Percentiles rank a stretch among this genome's conserved stretches.
These are phyloP conservation scores for Tethya wilhelma DNA, from an alignment of 37 sponge, comb jelly and placozoan species.

Conservation along the genomic window DNA sequence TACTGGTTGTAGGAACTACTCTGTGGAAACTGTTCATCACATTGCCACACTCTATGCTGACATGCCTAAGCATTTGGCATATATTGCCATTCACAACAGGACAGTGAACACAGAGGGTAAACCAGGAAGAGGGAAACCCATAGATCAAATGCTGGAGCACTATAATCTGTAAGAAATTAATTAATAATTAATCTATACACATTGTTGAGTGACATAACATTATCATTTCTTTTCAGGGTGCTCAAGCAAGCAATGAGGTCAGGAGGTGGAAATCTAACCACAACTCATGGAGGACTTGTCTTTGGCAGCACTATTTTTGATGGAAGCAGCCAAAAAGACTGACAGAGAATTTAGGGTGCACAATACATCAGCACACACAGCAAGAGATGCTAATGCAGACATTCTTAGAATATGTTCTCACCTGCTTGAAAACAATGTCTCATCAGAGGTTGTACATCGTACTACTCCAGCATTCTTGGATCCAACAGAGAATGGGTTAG, in stretches of 20 bases:
- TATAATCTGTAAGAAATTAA: too few relatives aligned
- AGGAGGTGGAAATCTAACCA: conserved; percentile 7
- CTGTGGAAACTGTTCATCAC: conserved; percentile 14
- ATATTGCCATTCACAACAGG: conserved; percentile 37
- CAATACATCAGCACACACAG: conserved; percentile 11
- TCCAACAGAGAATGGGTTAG: conserved; percentile 2
- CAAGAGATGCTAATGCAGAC: neutral
- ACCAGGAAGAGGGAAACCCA: conserved; percentile 42
- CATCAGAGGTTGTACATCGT: neutral
- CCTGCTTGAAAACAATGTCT: neutral
- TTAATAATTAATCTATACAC: conserved; percentile 1
- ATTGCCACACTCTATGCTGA: conserved; percentile 9
- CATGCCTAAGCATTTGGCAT: conserved; percentile 47
- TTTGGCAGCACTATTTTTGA: conserved; percentile 6
- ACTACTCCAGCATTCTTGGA: conserved; percentile 6
- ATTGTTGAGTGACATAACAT: neutral
- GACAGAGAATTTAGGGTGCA: neutral
- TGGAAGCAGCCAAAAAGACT: conserved; percentile 30
- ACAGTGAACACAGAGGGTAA: conserved; percentile 34
- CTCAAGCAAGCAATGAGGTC: conserved; percentile 1
- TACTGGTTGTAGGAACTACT: conserved; percentile 4
- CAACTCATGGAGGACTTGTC: conserved; percentile 39
- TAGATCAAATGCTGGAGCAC: conserved; percentile 25
- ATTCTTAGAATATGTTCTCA: neutral
- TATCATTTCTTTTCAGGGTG: neutral